A percentile compares a stretch with the other conserved stretches of the same genome.
phyloP scores from a whole-genome alignment of 2,797 vertebrate genomes.

The Crocodylus rhombifer region DNA sequence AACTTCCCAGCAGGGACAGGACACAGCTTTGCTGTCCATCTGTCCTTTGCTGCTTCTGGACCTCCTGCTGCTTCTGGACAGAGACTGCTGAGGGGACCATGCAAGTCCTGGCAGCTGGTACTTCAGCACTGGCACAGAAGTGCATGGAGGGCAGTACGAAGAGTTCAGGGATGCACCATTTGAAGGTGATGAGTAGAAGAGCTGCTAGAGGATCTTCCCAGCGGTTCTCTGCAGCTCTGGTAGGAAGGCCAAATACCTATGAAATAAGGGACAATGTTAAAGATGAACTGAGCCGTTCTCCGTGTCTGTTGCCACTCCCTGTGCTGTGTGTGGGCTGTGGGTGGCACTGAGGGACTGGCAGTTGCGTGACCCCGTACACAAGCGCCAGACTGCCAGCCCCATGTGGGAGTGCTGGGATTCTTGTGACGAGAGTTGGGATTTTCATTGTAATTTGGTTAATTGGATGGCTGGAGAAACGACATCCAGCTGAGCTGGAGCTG shows the following conservation, averaged over 20 bases:
- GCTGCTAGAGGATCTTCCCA: background rate
- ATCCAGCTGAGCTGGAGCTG: background rate
- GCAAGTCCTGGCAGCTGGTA: background rate
- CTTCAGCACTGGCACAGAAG: background rate
- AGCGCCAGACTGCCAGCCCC: background rate
- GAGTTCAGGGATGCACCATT: background rate
- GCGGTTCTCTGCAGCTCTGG: background rate
- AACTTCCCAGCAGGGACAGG: background rate
- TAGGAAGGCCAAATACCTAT: background rate
- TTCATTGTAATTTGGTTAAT: background rate
- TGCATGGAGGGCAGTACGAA: background rate
- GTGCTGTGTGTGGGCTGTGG: background rate
- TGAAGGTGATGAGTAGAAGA: no score
- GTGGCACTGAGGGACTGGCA: background rate
- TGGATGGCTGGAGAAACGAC: background rate
- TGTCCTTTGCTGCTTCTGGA: no score
- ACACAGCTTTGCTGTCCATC: no score
- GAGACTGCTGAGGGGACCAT: no score
- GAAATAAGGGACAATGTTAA: background rate
- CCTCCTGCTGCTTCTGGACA: no score
- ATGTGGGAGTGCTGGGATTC: rapidly evolving
- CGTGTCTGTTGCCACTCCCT: background rate
- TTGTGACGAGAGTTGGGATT: background rate
- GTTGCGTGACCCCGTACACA: background rate
- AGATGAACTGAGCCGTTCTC: background rate